These are phyloP conservation scores for Chloroclystis v-ata DNA, from an alignment of 2,888 invertebrate species.

Conservation along the genomic window DNA sequence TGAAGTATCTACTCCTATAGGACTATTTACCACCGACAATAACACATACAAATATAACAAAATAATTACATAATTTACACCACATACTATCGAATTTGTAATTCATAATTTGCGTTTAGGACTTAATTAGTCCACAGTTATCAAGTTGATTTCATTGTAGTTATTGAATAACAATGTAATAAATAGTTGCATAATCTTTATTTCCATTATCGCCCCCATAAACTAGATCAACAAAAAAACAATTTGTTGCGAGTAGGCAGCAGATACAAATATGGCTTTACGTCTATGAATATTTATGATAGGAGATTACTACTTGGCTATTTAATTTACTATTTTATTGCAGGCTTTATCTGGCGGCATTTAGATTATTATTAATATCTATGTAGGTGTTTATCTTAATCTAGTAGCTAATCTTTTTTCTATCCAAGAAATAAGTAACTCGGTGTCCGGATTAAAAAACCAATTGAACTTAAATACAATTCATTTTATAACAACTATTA, in stretches of 20 bases:
- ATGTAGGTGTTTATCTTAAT: background rate
- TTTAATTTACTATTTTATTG: constrained; percentile 22
- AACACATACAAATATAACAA: too few species aligned
- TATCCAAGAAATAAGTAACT: too few species aligned
- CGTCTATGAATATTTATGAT: constrained; percentile 6
- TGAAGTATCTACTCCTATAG: too few species aligned
- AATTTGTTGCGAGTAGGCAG: background rate
- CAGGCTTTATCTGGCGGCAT: background rate
- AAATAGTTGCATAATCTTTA: background rate
- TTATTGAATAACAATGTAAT: background rate
- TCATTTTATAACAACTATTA: too few species aligned
- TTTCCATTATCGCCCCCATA: background rate
- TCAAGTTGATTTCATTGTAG: too few species aligned
- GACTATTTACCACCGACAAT: too few species aligned
- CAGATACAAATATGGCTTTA: background rate
- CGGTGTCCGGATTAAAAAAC: too few species aligned
- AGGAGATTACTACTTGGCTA: constrained; percentile 10
- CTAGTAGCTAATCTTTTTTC: background rate
- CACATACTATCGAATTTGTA: too few species aligned
- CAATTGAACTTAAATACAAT: too few species aligned
- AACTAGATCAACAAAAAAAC: background rate
- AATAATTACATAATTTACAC: too few species aligned
- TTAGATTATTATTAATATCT: background rate
- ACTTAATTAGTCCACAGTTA: too few species aligned
- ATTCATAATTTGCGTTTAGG: too few species aligned